Percentiles rank a stretch among this genome's conserved stretches.
Evolutionary conservation across 2,113 vertebrate species (phyloP).

Genomic region (Brachionichthys hirsutus): DNA sequence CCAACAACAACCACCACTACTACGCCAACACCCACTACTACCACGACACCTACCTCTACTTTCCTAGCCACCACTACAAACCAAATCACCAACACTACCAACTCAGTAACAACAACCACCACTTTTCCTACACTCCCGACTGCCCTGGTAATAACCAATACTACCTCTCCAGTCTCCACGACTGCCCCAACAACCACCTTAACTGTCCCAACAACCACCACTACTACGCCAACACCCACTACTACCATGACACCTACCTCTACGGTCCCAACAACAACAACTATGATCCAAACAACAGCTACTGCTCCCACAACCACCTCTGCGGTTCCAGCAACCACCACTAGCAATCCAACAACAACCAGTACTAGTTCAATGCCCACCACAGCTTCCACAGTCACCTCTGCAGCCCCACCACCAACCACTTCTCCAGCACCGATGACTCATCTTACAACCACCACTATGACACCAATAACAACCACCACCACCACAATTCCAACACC

Average conservation of each 20-base stretch:
- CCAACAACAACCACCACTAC: not conserved
- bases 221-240: not conserved
- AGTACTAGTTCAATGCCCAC: not conserved
- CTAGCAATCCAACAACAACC: not conserved
- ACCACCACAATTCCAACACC: not conserved
- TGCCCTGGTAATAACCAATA: no score
- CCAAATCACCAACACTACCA: not conserved
- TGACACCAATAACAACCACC: not conserved
- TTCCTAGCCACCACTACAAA: not conserved
- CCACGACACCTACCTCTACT: not conserved
- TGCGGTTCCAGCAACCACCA: not conserved
- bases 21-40: not conserved
- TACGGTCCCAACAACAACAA: not conserved
- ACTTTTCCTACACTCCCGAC: not conserved
- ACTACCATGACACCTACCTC: not conserved
- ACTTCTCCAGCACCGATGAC: not conserved
- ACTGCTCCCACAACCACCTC: not conserved
- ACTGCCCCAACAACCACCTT: not conserved
- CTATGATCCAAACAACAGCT: not conserved
- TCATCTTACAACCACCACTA: no score
- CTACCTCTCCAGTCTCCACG: no score
- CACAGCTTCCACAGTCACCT: not conserved
- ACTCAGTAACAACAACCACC: not conserved
- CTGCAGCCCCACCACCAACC: not conserved
- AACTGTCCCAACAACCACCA: not conserved